These are phyloP conservation scores for Halictus rubicundus DNA, from an alignment of 1,140 invertebrate species.

Conservation along the genomic window DNA sequence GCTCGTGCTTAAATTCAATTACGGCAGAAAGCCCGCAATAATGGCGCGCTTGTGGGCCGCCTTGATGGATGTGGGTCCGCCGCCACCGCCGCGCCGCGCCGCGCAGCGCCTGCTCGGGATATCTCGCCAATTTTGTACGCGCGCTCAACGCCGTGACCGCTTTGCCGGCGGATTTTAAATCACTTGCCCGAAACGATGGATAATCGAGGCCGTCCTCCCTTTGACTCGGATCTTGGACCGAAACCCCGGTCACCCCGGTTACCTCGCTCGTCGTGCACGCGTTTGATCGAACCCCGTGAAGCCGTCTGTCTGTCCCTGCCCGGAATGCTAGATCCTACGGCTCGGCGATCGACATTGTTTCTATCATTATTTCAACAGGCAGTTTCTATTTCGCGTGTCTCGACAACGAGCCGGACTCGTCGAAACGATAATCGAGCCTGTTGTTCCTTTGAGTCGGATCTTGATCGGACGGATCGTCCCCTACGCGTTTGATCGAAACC, in stretches of 20 bases:
- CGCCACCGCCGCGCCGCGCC: slow-evolving; percentile 48
- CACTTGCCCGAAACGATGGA: neutral
- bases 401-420: too few species aligned
- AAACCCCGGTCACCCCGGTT: too few species aligned
- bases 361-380: too few species aligned
- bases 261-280: too few species aligned
- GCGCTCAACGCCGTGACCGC: neutral
- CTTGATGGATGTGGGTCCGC: slow-evolving; percentile 72
- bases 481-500: too few species aligned
- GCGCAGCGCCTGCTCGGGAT: slow-evolving; percentile 54
- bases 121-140: slow-evolving; percentile 51
- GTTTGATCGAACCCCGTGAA: neutral
- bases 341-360: too few species aligned
- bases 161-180: slow-evolving; percentile 7
- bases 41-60: slow-evolving; percentile 74
- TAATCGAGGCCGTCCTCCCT: neutral
- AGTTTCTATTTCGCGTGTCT: too few species aligned
- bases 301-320: neutral
- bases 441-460: too few species aligned
- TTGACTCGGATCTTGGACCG: neutral
- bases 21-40: slow-evolving; percentile 75
- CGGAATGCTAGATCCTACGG: too few species aligned
- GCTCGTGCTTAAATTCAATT: slow-evolving; percentile 80
- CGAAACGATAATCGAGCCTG: too few species aligned
- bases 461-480: too few species aligned